These are phyloP conservation scores for Oikopleura dioica DNA, from an alignment of 23 tunicate species.

Conservation along the genomic window DNA sequence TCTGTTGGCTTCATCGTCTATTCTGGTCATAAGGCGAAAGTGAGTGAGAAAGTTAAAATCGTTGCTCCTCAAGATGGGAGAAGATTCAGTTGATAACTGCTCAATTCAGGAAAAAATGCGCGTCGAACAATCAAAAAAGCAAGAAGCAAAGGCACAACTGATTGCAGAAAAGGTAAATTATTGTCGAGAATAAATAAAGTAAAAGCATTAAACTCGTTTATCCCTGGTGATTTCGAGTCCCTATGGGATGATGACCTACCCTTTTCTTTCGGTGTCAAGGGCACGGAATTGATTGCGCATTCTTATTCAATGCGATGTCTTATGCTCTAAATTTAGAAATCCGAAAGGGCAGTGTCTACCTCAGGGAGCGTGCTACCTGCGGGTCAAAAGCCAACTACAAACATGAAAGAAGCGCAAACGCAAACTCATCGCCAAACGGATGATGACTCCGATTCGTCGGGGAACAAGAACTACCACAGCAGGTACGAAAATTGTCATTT, in stretches of 20 bases:
- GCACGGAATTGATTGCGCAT: too few species aligned
- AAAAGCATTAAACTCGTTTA: too few species aligned
- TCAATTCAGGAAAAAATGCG: slow-evolving; percentile 13
- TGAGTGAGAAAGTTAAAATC: too few species aligned
- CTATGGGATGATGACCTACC: too few species aligned
- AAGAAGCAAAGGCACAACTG: slow-evolving; percentile 11
- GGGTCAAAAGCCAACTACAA: too few species aligned
- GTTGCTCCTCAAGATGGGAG: too few species aligned
- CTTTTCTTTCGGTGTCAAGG: too few species aligned
- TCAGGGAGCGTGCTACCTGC: background rate
- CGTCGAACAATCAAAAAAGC: slow-evolving; percentile 12
- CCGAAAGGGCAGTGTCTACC: background rate
- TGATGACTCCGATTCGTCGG: background rate
- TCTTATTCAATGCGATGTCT: too few species aligned
- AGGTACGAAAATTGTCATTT: too few species aligned
- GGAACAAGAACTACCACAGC: background rate
- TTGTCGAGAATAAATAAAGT: background rate
- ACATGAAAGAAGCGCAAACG: background rate
- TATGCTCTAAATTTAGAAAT: background rate
- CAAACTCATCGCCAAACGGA: background rate
- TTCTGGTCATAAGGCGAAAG: slow-evolving; percentile 10
- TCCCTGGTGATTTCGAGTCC: too few species aligned
- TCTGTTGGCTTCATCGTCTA: slow-evolving; percentile 9
- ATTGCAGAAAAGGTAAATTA: slow-evolving; percentile 10
- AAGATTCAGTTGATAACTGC: too few species aligned